Base-by-base conservation (phyloP, 37 sponge, comb jelly and placozoan species). In the Beroe ovata region DNA sequence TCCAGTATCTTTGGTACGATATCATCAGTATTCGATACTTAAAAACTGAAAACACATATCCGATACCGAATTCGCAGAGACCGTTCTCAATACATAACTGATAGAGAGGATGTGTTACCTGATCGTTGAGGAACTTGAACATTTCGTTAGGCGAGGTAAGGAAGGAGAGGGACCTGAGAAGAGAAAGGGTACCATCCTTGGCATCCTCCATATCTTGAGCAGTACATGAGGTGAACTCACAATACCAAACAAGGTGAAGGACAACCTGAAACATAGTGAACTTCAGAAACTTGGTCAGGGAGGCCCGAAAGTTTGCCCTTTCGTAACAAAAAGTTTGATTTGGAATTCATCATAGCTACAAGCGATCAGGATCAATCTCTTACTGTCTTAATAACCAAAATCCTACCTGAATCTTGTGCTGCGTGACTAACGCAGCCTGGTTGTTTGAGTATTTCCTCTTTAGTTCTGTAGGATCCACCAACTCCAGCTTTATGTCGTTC, bases 361-460 rank as follows among this genome's bases (percentile, higher is more conserved):
- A n/a, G n/a, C n/a, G n/a, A n/a, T n/a, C n/a, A n/a, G n/a, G n/a
- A n/a, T n/a, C n/a, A n/a, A n/a, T n/a, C n/a, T n/a, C n/a, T n/a
- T n/a, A n/a, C n/a, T n/a, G n/a, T n/a, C n/a, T n/a, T n/a, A n/a
- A n/a, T n/a, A n/a, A n/a, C n/a, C n/a, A n/a, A n/a, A n/a, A n/a
- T n/a, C 69, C 18, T 4, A 66, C 69, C 69, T 66, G 69, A 32
- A 66, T 66, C 36, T 66, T 66, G 35, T 66, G 69, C 69, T 66
- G 32, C 69, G 29, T 66, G 16, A 66, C 36, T 30, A 66, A 30
- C 69, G 25, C 30, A 2, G 8, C 69, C 14, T 30, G 29, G 8
- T 77, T 54, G 4, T 35, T 38, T 21, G 39, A 14, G 54, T 42
- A 36, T 25, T 77, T 39, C 54, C 41, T 29, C 47, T 77, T 77